phyloP scores from a whole-genome alignment of 1,140 invertebrate genomes.

The Sipha flava region DNA sequence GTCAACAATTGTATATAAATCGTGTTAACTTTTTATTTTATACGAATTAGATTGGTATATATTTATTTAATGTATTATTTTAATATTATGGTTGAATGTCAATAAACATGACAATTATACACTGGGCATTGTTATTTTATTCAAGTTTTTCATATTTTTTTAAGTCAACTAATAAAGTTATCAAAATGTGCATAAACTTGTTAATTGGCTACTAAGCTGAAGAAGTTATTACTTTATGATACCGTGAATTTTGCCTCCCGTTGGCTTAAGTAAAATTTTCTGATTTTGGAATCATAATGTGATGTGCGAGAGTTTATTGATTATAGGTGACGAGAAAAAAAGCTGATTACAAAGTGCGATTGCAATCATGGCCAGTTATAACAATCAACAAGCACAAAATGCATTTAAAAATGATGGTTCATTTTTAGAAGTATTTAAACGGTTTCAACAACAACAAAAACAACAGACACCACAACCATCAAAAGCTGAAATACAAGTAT shows the following conservation, averaged over 20 bases:
- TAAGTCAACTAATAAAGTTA: neutral
- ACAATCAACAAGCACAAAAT: slow-evolving; percentile 42
- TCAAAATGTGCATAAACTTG: neutral
- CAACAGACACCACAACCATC: slow-evolving; percentile 44
- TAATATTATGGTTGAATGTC: neutral
- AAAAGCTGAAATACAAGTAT: slow-evolving; percentile 39
- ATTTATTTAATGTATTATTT: too few relatives aligned
- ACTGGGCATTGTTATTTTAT: neutral
- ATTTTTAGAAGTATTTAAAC: slow-evolving; percentile 82
- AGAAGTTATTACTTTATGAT: neutral
- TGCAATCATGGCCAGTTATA: neutral
- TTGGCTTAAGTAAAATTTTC: slow-evolving; percentile 8
- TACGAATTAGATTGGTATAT: too few relatives aligned
- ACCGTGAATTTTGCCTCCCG: neutral
- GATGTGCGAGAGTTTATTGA: slow-evolving; percentile 28
- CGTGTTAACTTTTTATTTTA: too few relatives aligned
- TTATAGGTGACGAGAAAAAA: slow-evolving; percentile 25
- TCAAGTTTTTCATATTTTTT: neutral
- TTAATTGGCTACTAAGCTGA: neutral
- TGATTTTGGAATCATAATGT: slow-evolving; percentile 14
- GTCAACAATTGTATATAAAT: too few relatives aligned
- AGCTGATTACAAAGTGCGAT: slow-evolving; percentile 4
- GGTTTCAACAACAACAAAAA: slow-evolving; percentile 58
- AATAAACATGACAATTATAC: neutral
- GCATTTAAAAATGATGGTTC: slow-evolving; percentile 77